Percentiles rank a stretch among this genome's conserved stretches.
Evolutionary conservation across 2,888 invertebrate species (phyloP).

Genomic region (Pristionchus exspectatus): DNA sequence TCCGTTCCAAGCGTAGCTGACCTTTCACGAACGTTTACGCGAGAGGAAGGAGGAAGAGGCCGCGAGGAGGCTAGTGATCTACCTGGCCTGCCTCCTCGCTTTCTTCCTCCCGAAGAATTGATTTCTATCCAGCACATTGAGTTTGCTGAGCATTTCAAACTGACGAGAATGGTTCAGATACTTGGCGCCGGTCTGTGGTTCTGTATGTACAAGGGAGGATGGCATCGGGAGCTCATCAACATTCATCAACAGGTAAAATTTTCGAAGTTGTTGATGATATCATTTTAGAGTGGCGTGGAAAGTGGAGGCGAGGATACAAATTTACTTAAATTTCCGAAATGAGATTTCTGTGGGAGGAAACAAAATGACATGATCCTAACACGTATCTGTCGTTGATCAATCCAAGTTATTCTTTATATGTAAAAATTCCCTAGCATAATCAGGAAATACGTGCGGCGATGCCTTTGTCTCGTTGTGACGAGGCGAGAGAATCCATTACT

Average conservation of each 20-base stretch:
- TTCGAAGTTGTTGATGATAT: neutral
- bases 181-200: constrained; percentile 67
- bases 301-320: neutral
- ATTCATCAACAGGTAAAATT: constrained; percentile 64
- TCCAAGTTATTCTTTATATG: neutral
- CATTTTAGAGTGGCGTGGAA: neutral
- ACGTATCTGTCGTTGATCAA: too few relatives aligned
- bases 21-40: too few relatives aligned
- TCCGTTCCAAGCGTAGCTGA: too few relatives aligned
- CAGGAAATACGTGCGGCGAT: neutral
- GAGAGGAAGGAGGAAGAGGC: too few relatives aligned
- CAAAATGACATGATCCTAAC: too few relatives aligned
- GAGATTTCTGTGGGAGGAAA: too few relatives aligned
- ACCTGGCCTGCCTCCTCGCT: too few relatives aligned
- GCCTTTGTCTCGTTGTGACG: neutral
- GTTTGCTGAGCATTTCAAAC: too few relatives aligned
- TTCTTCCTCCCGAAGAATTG: too few relatives aligned
- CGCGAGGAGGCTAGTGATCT: too few relatives aligned
- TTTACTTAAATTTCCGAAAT: neutral
- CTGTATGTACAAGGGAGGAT: constrained; percentile 68
- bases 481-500: neutral
- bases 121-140: too few relatives aligned
- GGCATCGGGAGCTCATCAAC: constrained; percentile 65
- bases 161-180: constrained; percentile 55
- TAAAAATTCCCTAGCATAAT: too few relatives aligned